Conservation (phyloP, 2,797 vertebrate species). For the Betta splendens region DNA sequence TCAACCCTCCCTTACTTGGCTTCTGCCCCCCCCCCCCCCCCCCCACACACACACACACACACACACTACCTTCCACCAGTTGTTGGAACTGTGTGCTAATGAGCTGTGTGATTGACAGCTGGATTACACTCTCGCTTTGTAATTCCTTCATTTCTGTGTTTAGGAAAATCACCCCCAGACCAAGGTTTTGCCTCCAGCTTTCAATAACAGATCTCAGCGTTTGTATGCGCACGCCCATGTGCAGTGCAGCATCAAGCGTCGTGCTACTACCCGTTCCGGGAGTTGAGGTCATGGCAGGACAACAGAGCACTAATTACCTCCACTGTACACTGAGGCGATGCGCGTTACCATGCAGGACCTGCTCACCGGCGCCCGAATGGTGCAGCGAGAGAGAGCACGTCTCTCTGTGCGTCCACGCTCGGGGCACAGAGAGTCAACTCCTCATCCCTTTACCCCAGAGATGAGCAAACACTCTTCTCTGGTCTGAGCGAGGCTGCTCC, state of each 20-base stretch:
- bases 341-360: conserved; percentile 38
- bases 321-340: conserved; percentile 25
- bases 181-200: conserved; percentile 20
- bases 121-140: conserved; percentile 72
- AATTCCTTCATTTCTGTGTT: conserved; percentile 80
- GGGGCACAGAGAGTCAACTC: conserved; percentile 20
- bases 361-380: conserved; percentile 15
- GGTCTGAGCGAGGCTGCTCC: conserved; percentile 26
- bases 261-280: conserved; percentile 39
- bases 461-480: conserved; percentile 57
- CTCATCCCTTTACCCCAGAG: conserved; percentile 32
- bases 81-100: conserved; percentile 65
- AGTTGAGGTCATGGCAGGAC: conserved; percentile 25
- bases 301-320: conserved; percentile 58
- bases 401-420: conserved; percentile 26
- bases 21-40: conserved; percentile 28
- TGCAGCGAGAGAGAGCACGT: conserved; percentile 7
- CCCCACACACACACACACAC: conserved; percentile 23
- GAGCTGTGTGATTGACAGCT: conserved; percentile 75
- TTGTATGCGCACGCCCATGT: conserved; percentile 1
- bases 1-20: conserved; percentile 33
- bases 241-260: conserved; percentile 28
- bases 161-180: conserved; percentile 67
- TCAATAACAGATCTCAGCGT: background rate
- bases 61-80: conserved; percentile 29